Evolutionary conservation across 2,888 invertebrate species (phyloP).

Genomic region (Hololepta plana): DNA sequence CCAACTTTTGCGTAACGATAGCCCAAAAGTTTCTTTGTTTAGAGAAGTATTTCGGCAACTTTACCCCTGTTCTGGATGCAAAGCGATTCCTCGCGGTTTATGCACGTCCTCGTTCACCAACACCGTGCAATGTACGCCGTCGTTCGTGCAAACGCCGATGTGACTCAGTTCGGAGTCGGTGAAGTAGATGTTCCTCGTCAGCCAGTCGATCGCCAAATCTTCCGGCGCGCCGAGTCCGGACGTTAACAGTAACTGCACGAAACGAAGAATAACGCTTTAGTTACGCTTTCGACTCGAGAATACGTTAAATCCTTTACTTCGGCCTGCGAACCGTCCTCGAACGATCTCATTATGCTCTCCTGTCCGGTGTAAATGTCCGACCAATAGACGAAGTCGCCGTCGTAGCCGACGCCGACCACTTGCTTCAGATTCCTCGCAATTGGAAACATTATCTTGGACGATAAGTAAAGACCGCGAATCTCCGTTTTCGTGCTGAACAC

Average conservation of each 20-base stretch:
- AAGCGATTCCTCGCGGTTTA: constrained; percentile 48
- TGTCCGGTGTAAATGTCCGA: constrained; percentile 49
- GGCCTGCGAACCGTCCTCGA: constrained; percentile 38
- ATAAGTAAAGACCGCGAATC: constrained; percentile 43
- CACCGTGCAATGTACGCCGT: constrained; percentile 46
- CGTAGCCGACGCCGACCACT: constrained; percentile 49
- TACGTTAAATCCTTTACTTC: too few relatives aligned
- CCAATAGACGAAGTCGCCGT: constrained; percentile 59
- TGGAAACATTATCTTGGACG: constrained; percentile 30
- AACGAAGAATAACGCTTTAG: constrained; percentile 2
- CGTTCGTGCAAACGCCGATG: constrained; percentile 55
- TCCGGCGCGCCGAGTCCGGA: constrained; percentile 55
- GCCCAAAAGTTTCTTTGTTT: too few relatives aligned
- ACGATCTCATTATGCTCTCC: constrained; percentile 51
- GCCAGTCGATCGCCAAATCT: constrained; percentile 59
- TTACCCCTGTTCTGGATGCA: constrained; percentile 52
- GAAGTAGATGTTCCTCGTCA: constrained; percentile 68
- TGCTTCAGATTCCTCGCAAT: constrained; percentile 34
- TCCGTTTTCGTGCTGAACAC: constrained; percentile 47
- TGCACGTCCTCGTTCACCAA: constrained; percentile 40
- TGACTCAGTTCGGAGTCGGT: constrained; percentile 51
- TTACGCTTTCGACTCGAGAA: neutral
- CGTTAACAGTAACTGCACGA: constrained; percentile 34
- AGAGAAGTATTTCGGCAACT: too few relatives aligned
- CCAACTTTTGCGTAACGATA: too few relatives aligned